Evolutionary conservation across 1,140 invertebrate genomes (phyloP), one percentile per base, ranked within the genome.

Genomic region (Drosophila takahashii): DNA sequence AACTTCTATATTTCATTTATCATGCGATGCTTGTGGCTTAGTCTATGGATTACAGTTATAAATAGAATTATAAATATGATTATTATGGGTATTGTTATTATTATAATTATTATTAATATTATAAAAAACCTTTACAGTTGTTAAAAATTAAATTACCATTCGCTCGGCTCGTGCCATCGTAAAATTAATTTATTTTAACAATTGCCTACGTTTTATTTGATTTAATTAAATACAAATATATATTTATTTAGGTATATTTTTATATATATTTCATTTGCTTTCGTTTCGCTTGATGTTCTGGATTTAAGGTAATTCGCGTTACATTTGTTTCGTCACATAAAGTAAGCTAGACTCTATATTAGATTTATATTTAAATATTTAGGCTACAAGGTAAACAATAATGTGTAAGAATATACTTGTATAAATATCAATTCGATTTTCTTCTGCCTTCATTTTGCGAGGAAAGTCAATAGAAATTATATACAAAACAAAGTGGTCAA

Each of bases 141-240:
- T 62, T 77, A 52, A 79, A 78, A 77, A 86, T 80, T 67, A 67
- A 77, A 77, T 84, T 84, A 79, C 48, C 59, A 47, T 71, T 71
- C 52, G 54, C 76, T 65, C 42, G 36, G 59, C 60, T 39, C 39
- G 58, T 86, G 42, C 64, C 66, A 57, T 81, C 78, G 83, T 86
- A 79, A 87, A 81, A 86, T 81, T 86, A 81, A 62, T 76, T 73
- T 60, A 60, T 39, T 81, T 86, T 75, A 86, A 87, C 81, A 86
- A 87, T 86, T 86, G 65, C 83, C 81, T 86, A 86, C 83, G 66
- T 58, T 61, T 81, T 73, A 53, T 54, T 77, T 58, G 59, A 65
- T 73, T 81, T 72, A 62, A 52, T 60, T 59, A 59, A 76, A 77
- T 77, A 59, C 62, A 76, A 67, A 74, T 74, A 65, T 74, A 75